phyloP scores from a whole-genome alignment of 2,113 vertebrate genomes.

The Falcunculus frontatus region DNA sequence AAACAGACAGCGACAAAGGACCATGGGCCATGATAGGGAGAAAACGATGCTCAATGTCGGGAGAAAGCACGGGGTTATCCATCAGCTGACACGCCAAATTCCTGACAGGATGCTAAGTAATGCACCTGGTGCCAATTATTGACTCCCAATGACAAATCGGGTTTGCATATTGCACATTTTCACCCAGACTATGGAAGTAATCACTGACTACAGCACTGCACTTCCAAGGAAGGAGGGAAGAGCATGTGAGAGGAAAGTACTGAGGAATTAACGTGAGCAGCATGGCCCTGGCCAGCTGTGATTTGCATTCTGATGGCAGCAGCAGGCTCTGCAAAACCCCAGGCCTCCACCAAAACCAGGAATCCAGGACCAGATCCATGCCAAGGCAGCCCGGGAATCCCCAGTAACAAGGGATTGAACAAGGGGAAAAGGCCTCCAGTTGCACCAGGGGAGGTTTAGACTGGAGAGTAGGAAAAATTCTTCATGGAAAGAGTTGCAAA shows the following conservation, averaged over 20 bases:
- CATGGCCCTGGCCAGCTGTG: not conserved
- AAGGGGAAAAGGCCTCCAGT: accelerated
- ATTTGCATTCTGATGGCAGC: not conserved
- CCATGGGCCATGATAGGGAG: not conserved
- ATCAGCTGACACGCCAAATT: slow-evolving; percentile 16
- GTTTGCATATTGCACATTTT: slow-evolving; percentile 17
- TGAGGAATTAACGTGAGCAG: not conserved
- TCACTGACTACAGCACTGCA: not conserved
- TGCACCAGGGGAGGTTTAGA: not conserved
- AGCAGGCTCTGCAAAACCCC: not conserved
- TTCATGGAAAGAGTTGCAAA: not conserved
- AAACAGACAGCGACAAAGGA: not conserved
- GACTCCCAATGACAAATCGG: slow-evolving; percentile 25
- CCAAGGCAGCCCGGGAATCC: accelerated
- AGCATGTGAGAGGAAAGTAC: not conserved
- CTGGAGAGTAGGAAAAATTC: not conserved
- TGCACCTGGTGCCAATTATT: slow-evolving; percentile 27
- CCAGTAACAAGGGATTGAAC: not conserved
- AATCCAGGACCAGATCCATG: accelerated
- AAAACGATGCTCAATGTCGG: not conserved
- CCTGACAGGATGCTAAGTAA: slow-evolving; percentile 27
- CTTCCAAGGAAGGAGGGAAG: not conserved
- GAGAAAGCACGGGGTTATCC: not conserved
- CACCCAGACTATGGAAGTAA: not conserved
- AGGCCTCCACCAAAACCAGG: not conserved